phyloP scores from a whole-genome alignment of 2,797 vertebrate species.

The Apodemus agrarius region DNA sequence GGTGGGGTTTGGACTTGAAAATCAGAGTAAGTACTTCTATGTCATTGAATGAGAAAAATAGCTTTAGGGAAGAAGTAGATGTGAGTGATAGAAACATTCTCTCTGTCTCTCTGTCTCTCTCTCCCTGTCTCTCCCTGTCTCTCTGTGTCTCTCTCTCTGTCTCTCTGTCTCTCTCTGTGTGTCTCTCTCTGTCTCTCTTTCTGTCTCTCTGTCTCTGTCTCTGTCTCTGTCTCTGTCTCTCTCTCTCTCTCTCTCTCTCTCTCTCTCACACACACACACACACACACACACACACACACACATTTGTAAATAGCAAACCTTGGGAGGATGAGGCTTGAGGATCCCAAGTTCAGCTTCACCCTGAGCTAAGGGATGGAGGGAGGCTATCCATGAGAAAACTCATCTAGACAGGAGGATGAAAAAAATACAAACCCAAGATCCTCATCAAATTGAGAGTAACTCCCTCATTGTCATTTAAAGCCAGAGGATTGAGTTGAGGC shows the following conservation, averaged over 20 bases:
- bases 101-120: not conserved
- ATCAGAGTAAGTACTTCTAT: not conserved
- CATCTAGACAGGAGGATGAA: not conserved
- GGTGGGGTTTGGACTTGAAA: too few relatives aligned
- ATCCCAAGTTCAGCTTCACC: not conserved
- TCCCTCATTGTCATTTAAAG: not conserved
- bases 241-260: not conserved
- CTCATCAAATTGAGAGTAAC: not conserved
- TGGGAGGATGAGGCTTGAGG: not conserved
- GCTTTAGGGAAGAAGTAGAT: not conserved
- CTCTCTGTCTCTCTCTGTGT: too few relatives aligned
- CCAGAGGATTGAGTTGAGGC: not conserved
- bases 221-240: too few relatives aligned
- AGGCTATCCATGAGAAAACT: not conserved
- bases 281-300: not conserved
- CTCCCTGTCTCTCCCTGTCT: not conserved
- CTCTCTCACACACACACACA: not conserved
- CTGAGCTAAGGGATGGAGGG: not conserved
- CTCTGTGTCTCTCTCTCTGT: too few relatives aligned
- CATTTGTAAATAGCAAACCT: not conserved
- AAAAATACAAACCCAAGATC: not conserved
- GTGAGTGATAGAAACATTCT: too few relatives aligned
- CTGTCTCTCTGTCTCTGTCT: too few relatives aligned
- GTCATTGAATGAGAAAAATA: not conserved
- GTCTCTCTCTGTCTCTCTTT: too few relatives aligned